Conservation (phyloP, 2,888 invertebrate genomes). For the Ochlodes sylvanus region DNA sequence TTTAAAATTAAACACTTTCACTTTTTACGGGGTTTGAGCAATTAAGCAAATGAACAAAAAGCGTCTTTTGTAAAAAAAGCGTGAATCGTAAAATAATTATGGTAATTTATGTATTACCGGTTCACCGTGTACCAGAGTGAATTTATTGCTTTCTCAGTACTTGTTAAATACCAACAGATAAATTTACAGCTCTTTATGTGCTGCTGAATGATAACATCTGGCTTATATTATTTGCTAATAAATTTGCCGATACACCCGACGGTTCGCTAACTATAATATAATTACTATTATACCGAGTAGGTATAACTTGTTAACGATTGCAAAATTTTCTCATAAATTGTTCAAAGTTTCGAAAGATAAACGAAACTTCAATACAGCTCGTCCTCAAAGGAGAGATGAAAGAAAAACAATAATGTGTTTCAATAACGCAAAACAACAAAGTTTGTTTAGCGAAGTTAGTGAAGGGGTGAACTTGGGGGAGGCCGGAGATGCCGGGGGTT, state of each 20-base stretch:
- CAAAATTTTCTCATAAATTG: constrained; percentile 50
- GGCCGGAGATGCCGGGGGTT: constrained; percentile 42
- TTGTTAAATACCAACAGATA: constrained; percentile 13
- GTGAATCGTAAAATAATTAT: neutral
- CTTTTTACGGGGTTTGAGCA: neutral
- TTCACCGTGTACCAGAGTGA: constrained; percentile 2
- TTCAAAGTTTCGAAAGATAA: constrained; percentile 54
- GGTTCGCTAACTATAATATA: neutral
- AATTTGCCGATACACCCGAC: neutral
- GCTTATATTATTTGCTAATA: constrained; percentile 19
- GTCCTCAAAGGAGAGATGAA: constrained; percentile 70
- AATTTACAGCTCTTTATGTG: constrained; percentile 19
- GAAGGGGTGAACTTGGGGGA: constrained; percentile 50
- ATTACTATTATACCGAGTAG: neutral
- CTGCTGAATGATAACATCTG: constrained; percentile 22
- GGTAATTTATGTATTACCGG: constrained; percentile 3
- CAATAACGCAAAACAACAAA: constrained; percentile 78
- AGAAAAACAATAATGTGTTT: constrained; percentile 80
- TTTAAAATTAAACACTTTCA: neutral
- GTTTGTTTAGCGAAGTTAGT: constrained; percentile 70
- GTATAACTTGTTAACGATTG: constrained; percentile 36
- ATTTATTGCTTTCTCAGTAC: constrained; percentile 9
- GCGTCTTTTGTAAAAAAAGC: constrained; percentile 2
- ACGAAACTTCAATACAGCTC: constrained; percentile 54
- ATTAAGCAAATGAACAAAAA: neutral